Evolutionary conservation across 2,797 vertebrate genomes (phyloP).

Genomic region (Manis crassicaudata): DNA sequence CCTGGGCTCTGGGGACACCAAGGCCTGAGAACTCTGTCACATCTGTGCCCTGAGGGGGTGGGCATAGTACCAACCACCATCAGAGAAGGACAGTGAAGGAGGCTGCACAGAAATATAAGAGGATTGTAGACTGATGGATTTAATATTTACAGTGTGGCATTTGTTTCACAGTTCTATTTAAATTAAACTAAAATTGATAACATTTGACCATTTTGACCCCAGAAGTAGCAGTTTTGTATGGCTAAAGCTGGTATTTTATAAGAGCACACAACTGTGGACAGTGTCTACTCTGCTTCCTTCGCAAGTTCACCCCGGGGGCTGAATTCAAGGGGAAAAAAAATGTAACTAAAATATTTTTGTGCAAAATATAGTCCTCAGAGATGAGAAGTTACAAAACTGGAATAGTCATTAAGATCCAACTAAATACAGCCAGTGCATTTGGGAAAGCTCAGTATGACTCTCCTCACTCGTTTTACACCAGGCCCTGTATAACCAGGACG

Average conservation of each 20-base stretch:
- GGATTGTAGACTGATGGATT: background rate
- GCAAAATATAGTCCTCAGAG: background rate
- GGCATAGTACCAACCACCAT: background rate
- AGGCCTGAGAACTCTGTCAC: background rate
- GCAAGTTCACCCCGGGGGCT: background rate
- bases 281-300: background rate
- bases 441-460: background rate
- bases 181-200: background rate
- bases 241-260: background rate
- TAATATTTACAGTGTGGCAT: background rate
- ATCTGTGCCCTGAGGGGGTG: background rate
- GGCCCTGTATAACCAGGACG: background rate
- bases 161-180: slow-evolving; percentile 16
- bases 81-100: background rate
- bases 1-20: background rate
- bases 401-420: background rate
- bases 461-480: background rate
- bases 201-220: background rate
- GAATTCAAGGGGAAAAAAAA: background rate
- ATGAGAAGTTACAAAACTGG: background rate
- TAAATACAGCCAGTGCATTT: background rate
- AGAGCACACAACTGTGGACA: background rate
- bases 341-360: background rate
- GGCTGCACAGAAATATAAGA: background rate
- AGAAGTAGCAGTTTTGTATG: background rate